phyloP scores from a whole-genome alignment of 2,113 vertebrate genomes.

The Siniperca chuatsi region DNA sequence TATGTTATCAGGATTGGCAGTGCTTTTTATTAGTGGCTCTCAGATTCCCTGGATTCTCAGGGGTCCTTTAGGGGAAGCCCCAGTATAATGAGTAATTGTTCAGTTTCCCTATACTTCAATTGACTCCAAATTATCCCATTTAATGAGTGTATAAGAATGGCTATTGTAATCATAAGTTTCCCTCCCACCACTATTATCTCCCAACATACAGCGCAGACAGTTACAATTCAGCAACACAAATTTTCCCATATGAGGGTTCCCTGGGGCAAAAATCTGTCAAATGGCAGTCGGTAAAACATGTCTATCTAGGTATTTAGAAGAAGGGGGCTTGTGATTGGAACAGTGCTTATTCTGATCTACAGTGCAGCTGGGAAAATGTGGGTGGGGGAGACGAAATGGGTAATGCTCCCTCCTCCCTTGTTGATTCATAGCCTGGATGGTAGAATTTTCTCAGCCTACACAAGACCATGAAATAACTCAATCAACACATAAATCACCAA shows the following conservation, averaged over 20 bases:
- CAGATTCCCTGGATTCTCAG: constrained; percentile 15
- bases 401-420: background rate
- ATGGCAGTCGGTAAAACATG: constrained; percentile 22
- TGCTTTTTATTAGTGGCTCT: constrained; percentile 2
- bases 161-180: constrained; percentile 52
- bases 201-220: background rate
- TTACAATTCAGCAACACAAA: constrained; percentile 35
- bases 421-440: constrained; percentile 13
- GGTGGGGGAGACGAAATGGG: background rate
- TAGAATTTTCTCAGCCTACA: constrained; percentile 14
- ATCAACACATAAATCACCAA: background rate
- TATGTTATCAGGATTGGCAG: constrained; percentile 9
- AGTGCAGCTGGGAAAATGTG: constrained; percentile 22
- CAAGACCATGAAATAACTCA: constrained; percentile 1
- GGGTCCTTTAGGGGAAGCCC: constrained; percentile 12
- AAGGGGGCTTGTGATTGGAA: constrained; percentile 31
- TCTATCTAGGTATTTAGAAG: constrained; percentile 33
- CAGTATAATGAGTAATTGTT: constrained; percentile 47
- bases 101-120: constrained; percentile 54
- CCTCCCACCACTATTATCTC: constrained; percentile 39
- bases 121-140: constrained; percentile 65
- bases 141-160: constrained; percentile 54
- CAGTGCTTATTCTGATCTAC: constrained; percentile 6
- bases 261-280: constrained; percentile 25
- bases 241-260: constrained; percentile 41